Evolutionary conservation across 2,888 invertebrate genomes (phyloP).

Genomic region (Agrotis segetum): DNA sequence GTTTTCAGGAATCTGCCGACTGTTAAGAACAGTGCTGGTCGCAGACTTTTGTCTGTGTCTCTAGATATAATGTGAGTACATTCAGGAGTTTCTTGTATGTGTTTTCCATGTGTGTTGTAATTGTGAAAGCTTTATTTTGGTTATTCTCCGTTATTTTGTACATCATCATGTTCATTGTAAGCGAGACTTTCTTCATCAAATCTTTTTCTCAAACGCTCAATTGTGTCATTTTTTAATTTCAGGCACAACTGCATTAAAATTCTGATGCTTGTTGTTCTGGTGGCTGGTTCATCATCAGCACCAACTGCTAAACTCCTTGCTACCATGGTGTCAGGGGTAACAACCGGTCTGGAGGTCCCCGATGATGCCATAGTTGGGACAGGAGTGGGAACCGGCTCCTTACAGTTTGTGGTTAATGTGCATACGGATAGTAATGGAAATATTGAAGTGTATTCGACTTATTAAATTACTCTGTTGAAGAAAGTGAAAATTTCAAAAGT

Average conservation of each 20-base stretch:
- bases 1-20: constrained; percentile 44
- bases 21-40: constrained; percentile 46
- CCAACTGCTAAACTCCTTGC: constrained; percentile 73
- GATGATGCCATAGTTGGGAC: constrained; percentile 79
- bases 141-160: neutral
- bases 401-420: constrained; percentile 85
- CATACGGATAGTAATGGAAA: constrained; percentile 86
- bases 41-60: constrained; percentile 48
- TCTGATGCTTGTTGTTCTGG: constrained; percentile 67
- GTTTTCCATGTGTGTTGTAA: no score
- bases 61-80: constrained; percentile 60
- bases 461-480: constrained; percentile 63
- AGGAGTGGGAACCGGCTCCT: constrained; percentile 78
- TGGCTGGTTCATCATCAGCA: constrained; percentile 72
- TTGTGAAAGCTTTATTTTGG: neutral
- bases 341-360: constrained; percentile 85
- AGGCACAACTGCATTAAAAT: constrained; percentile 76
- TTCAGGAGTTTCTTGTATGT: neutral
- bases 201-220: neutral
- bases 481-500: neutral
- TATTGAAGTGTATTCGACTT: constrained; percentile 82
- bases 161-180: neutral
- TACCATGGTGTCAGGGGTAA: constrained; percentile 78
- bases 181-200: neutral
- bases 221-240: constrained; percentile 54